Evolutionary conservation across 2,113 vertebrate genomes (phyloP).

Genomic region (Cyanoramphus novaezelandiae): DNA sequence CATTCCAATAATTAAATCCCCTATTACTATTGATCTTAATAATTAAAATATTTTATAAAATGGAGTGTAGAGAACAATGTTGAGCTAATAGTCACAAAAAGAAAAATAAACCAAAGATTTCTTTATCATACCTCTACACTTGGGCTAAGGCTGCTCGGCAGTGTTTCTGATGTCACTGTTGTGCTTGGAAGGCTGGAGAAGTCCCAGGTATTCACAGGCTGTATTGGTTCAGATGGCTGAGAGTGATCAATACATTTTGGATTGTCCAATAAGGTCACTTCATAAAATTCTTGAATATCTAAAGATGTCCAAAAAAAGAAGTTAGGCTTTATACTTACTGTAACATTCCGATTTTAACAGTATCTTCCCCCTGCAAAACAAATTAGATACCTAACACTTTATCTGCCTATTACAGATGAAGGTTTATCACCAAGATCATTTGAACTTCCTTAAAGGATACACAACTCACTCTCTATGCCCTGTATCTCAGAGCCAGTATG

Average conservation of each 20-base stretch:
- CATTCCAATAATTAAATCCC: conserved; percentile 25
- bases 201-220: conserved; percentile 91
- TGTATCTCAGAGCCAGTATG: fast-evolving
- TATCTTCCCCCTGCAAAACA: not conserved
- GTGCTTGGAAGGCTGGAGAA: conserved; percentile 93
- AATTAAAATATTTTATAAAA: conserved; percentile 22
- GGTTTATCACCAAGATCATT: not conserved
- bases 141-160: conserved; percentile 91
- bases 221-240: conserved; percentile 78
- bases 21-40: conserved; percentile 1
- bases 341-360: not conserved
- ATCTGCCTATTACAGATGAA: not conserved
- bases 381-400: not conserved
- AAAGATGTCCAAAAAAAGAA: not conserved
- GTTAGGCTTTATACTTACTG: not conserved
- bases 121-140: conserved; percentile 84
- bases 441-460: not conserved
- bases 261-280: conserved; percentile 98
- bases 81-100: not conserved
- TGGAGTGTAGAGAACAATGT: not conserved
- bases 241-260: conserved; percentile 85
- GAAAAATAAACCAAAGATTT: not conserved
- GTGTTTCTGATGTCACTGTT: conserved; percentile 89
- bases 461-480: not conserved
- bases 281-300: conserved; percentile 99